These are phyloP conservation scores for Anastrepha ludens DNA, from an alignment of 1,140 invertebrate genomes.

Conservation along the genomic window DNA sequence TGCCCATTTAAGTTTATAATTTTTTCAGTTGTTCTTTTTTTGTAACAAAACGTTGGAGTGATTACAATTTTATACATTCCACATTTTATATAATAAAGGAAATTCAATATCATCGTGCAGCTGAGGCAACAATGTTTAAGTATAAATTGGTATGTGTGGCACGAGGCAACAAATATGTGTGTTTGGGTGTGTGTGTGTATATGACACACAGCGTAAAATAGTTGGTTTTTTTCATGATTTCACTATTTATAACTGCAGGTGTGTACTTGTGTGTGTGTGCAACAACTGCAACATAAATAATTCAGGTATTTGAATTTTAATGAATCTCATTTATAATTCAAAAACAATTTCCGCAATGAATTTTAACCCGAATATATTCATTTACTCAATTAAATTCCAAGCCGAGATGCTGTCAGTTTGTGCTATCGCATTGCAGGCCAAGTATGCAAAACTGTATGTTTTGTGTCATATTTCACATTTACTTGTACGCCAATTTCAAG, in stretches of 20 bases:
- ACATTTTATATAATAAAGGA: neutral
- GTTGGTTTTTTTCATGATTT: neutral
- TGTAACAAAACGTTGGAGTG: neutral
- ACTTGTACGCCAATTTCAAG: too few species aligned
- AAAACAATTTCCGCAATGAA: conserved; percentile 46
- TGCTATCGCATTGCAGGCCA: too few species aligned
- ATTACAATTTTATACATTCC: too few species aligned
- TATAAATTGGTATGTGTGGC: too few species aligned
- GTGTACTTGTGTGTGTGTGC: neutral
- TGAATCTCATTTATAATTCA: conserved; percentile 52
- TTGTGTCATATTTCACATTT: too few species aligned
- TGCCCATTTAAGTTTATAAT: neutral
- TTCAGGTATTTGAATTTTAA: conserved; percentile 35
- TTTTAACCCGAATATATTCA: conserved; percentile 6
- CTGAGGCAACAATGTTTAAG: neutral
- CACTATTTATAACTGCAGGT: too few species aligned
- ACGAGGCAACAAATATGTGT: too few species aligned
- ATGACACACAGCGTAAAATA: neutral
- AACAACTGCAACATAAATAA: neutral
- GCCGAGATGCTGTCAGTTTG: neutral
- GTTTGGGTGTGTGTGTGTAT: neutral
- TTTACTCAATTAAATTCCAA: conserved; percentile 44
- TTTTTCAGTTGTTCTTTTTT: neutral
- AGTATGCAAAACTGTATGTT: too few species aligned
- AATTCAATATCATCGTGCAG: neutral